Conservation (phyloP, 2,113 vertebrate genomes). For the Microtus richardsoni region DNA sequence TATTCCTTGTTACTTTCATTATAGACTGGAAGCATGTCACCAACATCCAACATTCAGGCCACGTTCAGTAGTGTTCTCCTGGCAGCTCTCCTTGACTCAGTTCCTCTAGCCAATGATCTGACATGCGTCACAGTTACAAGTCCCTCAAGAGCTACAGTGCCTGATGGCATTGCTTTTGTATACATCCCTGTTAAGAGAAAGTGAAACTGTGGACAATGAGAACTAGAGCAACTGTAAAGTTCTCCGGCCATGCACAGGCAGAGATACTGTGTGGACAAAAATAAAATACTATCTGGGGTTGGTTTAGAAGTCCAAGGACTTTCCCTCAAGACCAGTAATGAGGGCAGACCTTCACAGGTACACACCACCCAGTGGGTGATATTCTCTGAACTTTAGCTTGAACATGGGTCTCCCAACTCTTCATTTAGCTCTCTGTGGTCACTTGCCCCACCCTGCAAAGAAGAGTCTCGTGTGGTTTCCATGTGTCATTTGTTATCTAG, state of each 20-base stretch:
- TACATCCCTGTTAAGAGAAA: background rate
- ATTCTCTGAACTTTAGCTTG: background rate
- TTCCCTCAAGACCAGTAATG: background rate
- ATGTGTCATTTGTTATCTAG: background rate
- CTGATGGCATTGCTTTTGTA: background rate
- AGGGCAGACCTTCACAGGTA: background rate
- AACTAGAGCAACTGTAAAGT: background rate
- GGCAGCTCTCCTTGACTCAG: background rate
- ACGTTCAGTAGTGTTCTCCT: background rate
- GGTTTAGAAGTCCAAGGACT: background rate
- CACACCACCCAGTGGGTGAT: background rate
- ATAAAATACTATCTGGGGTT: background rate
- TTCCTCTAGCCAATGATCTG: background rate
- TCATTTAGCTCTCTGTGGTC: background rate
- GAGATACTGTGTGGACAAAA: background rate
- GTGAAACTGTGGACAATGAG: background rate
- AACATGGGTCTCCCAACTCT: background rate
- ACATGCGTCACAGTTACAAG: background rate
- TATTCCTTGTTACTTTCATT: background rate
- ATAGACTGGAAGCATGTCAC: background rate
- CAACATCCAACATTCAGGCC: constrained; percentile 4
- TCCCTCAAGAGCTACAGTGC: background rate
- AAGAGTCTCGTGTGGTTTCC: background rate
- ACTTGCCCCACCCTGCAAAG: background rate
- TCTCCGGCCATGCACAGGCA: background rate